Conservation (phyloP, 2,113 vertebrate genomes). For the Passer domesticus region DNA sequence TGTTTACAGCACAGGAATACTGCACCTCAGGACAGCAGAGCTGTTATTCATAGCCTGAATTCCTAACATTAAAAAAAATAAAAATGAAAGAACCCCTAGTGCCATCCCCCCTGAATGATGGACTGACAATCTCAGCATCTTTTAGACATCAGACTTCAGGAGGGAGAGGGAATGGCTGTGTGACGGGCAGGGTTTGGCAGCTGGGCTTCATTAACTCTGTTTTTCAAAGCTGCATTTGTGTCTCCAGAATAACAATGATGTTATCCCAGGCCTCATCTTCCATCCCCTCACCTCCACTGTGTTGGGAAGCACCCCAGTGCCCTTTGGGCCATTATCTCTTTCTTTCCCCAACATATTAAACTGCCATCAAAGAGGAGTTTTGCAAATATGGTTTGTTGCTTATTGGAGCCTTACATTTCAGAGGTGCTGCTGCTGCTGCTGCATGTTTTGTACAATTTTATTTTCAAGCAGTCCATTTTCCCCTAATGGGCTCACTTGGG, state of each 20-base stretch:
- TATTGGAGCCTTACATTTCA: not conserved
- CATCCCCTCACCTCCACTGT: not conserved
- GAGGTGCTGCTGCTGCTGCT: not conserved
- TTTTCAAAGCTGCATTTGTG: constrained; percentile 1
- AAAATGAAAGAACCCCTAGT: not conserved
- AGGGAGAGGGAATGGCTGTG: not conserved
- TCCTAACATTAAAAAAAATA: not conserved
- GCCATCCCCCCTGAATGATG: rapidly evolving
- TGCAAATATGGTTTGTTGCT: constrained; percentile 22
- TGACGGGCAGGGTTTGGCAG: not conserved
- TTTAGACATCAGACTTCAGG: not conserved
- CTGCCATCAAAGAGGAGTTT: not conserved
- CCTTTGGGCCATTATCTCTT: not conserved
- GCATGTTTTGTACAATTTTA: not conserved
- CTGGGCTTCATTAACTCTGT: constrained; percentile 4
- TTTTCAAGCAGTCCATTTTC: not conserved
- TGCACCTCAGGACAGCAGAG: not conserved
- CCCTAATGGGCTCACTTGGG: constrained; percentile 24
- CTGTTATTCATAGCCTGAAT: not conserved
- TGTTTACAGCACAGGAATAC: not conserved
- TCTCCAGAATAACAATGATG: not conserved
- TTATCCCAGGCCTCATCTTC: not conserved
- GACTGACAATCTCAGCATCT: not conserved
- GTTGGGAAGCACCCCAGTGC: not conserved
- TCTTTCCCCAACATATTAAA: not conserved